phyloP scores from a whole-genome alignment of 1,140 invertebrate genomes.

The Trachelipus rathkii region DNA sequence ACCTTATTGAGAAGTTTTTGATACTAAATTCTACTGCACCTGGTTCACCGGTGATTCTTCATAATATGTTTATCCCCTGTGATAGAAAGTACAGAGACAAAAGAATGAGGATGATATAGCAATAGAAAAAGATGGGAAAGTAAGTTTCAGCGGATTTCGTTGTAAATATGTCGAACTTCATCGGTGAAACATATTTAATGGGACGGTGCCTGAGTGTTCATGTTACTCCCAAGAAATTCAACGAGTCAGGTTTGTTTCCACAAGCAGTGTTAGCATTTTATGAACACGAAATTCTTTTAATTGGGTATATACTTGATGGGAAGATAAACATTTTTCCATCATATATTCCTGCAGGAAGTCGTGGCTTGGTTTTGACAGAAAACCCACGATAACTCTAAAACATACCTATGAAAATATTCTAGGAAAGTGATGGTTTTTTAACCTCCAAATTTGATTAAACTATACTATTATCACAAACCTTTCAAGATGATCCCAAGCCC shows the following conservation, averaged over 20 bases:
- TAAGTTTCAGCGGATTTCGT: neutral
- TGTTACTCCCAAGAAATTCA: neutral
- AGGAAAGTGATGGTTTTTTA: neutral
- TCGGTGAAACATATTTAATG: neutral
- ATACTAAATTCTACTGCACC: neutral
- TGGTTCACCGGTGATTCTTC: neutral
- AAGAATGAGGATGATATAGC: neutral
- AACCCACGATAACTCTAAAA: neutral
- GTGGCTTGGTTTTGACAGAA: neutral
- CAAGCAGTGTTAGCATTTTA: neutral
- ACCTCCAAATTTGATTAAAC: neutral
- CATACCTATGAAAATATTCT: neutral
- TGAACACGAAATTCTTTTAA: neutral
- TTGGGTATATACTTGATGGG: neutral
- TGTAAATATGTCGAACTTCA: neutral
- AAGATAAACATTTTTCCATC: neutral
- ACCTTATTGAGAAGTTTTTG: neutral
- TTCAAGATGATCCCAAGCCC: neutral
- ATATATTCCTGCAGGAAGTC: neutral
- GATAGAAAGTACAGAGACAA: neutral
- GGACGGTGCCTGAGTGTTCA: neutral
- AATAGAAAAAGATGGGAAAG: neutral
- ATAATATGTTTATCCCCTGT: neutral
- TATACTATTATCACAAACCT: neutral
- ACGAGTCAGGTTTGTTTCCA: neutral